Conservation (phyloP, 2,888 invertebrate species). For the Augiades crinisus region DNA sequence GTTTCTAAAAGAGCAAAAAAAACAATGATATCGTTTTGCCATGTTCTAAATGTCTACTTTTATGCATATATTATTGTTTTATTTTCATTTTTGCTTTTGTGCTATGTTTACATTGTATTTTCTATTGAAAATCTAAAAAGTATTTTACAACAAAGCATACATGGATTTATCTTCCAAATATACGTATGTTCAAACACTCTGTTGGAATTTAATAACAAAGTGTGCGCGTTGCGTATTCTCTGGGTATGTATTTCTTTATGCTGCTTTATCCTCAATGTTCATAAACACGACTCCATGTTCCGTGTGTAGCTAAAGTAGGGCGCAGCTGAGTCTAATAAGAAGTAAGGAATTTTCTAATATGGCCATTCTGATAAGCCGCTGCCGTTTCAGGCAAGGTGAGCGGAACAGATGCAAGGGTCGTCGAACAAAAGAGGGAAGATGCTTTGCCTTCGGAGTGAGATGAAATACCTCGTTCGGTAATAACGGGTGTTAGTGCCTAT, state of each 20-base stretch:
- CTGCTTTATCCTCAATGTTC: neutral
- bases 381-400: conserved; percentile 9
- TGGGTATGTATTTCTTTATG: conserved; percentile 3
- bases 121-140: no score
- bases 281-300: conserved; percentile 6
- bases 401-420: neutral
- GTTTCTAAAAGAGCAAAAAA: no score
- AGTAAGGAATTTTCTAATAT: conserved; percentile 21
- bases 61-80: no score
- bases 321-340: conserved; percentile 19
- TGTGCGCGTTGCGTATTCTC: neutral
- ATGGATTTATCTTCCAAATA: no score
- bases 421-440: conserved; percentile 3
- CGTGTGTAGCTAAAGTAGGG: conserved; percentile 5
- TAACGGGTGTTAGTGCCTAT: conserved; percentile 7
- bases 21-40: no score
- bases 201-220: neutral
- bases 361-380: conserved; percentile 7
- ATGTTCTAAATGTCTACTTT: no score
- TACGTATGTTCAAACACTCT: no score
- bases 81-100: no score
- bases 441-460: conserved; percentile 9
- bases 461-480: conserved; percentile 20
- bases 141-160: no score
- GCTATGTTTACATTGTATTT: no score